Evolutionary conservation across 2,888 invertebrate species (phyloP), one percentile per base, ranked within the genome.

Genomic region (Tridacna crocea): DNA sequence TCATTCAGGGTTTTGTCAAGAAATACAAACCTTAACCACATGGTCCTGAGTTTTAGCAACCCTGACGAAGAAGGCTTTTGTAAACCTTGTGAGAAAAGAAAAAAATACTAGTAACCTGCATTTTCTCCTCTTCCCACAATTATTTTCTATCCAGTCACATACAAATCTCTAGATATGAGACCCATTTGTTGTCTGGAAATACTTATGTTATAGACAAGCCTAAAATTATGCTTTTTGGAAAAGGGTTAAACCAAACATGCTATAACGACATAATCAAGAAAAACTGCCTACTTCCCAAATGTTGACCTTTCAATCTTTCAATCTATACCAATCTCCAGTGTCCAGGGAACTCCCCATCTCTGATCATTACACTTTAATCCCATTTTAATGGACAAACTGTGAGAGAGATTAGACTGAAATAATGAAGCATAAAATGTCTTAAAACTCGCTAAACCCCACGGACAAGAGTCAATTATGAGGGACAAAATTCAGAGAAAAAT

Each of bases 371-470:
- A 80, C 75, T 83, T 83, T 77, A 83, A 84, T 84, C 81, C 76
- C 19, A 63, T 83, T 85, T 85, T 83, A 83, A 85, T 84, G 79
- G 79, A 81, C 81, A 81, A 81, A 75, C 83, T 83, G 75, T 74
- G 80, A 81, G 83, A 75, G 79, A 80, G 85, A 81, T 80, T 79
- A 83, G 66, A 46, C 60, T 22, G 80, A 77, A 83, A 68, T 68
- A 81, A 76, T 85, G 80, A 83, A 73, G 79, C 85, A 85, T 85
- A 80, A 85, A 85, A 80, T 79, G 83, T 83, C 83, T 83, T 80
- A 73, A 68, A 68, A 46, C 68, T 17, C 68, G 46, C 68, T 46
- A 68, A 65, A 68, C 46, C 47, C 68, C 68, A 47, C 46, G 68
- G 68, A 68, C 68, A 68, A 68, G 46, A 68, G 47, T 27, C 68